Evolutionary conservation across 2,888 invertebrate species (phyloP).

Genomic region (Ellobium chinense): DNA sequence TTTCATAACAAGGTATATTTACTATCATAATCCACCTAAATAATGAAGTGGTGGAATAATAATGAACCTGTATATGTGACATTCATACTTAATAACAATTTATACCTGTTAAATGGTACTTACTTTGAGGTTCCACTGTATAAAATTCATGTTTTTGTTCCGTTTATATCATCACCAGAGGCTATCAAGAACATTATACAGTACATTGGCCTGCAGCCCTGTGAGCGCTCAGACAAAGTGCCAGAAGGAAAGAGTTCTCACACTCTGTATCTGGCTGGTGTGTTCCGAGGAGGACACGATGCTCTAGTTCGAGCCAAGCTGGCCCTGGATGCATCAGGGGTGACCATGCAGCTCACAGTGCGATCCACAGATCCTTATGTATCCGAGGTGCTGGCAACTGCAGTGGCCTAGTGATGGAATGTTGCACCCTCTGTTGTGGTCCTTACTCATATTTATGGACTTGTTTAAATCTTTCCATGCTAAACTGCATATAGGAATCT

Average conservation of each 20-base stretch:
- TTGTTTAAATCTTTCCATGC: background rate
- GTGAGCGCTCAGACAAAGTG: constrained; percentile 90
- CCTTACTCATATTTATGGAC: too few species aligned
- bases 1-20: too few species aligned
- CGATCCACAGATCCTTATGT: constrained; percentile 91
- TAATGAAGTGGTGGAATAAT: too few species aligned
- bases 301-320: constrained; percentile 92
- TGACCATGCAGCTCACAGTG: constrained; percentile 96
- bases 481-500: background rate
- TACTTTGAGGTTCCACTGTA: too few species aligned
- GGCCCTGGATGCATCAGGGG: constrained; percentile 86
- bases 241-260: constrained; percentile 90
- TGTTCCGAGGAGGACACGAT: constrained; percentile 94
- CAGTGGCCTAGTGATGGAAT: constrained; percentile 76
- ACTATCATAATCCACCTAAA: too few species aligned
- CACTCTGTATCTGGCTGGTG: constrained; percentile 89
- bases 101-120: too few species aligned
- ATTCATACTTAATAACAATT: too few species aligned
- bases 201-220: constrained; percentile 91
- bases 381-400: constrained; percentile 87
- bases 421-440: too few species aligned
- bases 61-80: too few species aligned
- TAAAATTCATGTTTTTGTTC: too few species aligned
- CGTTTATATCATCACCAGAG: constrained; percentile 81
- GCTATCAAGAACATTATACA: constrained; percentile 90